Evolutionary conservation across 2,113 vertebrate genomes (phyloP).

Genomic region (Psittacula cyanocephala): DNA sequence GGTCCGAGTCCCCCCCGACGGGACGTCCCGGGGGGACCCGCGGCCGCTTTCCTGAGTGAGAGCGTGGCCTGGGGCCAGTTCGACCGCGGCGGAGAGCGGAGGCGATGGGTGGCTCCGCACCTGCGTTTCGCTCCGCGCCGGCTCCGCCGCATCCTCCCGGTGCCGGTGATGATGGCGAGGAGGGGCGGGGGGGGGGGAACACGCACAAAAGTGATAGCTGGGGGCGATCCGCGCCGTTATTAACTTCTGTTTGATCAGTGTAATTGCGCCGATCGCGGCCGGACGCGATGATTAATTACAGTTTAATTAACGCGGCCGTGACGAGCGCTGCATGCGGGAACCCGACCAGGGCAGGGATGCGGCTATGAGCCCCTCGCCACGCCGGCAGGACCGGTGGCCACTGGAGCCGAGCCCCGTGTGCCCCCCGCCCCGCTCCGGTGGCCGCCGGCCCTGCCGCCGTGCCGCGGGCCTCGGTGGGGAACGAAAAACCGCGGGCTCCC

Average conservation of each 20-base stretch:
- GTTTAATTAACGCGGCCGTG: conserved; percentile 86
- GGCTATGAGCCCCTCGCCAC: not conserved
- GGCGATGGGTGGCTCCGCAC: not conserved
- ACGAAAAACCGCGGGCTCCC: not conserved
- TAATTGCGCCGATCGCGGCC: conserved; percentile 85
- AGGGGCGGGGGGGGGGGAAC: not conserved
- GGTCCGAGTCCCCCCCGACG: conserved; percentile 14
- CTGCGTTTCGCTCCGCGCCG: not conserved
- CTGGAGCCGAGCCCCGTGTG: not conserved
- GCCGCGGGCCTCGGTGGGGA: not conserved
- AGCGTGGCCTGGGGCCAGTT: not conserved
- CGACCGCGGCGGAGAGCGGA: not conserved
- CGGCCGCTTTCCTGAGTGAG: not conserved
- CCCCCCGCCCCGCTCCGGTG: not conserved
- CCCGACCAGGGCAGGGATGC: not conserved
- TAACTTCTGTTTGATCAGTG: conserved; percentile 84
- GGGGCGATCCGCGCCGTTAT: conserved; percentile 80
- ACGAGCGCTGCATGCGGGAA: conserved; percentile 68
- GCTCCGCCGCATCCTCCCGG: not conserved
- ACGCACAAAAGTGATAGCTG: conserved; percentile 66
- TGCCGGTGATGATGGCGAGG: conserved; percentile 45
- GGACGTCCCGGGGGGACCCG: not conserved
- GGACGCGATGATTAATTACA: conserved; percentile 90
- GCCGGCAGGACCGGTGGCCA: not conserved
- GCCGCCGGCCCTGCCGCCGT: not conserved